These are phyloP conservation scores for Anguilla megastoma DNA, from an alignment of 2,797 vertebrate species.

Conservation along the genomic window DNA sequence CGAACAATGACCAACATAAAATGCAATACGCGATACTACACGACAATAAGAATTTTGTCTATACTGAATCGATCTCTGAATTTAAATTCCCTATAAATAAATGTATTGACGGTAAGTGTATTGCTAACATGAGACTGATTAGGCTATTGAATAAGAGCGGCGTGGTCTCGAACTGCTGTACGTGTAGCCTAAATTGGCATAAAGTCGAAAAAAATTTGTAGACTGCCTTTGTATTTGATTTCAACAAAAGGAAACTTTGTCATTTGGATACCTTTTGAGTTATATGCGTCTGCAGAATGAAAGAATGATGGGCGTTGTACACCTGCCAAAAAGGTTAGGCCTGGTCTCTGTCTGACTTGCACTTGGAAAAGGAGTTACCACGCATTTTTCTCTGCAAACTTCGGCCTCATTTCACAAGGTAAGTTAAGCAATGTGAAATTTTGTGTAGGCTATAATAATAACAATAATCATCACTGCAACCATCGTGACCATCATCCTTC, in stretches of 20 bases:
- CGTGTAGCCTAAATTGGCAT: not conserved
- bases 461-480: not conserved
- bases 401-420: slow-evolving; percentile 1
- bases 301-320: not conserved
- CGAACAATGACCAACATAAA: slow-evolving; percentile 18
- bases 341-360: not conserved
- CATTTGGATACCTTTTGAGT: not conserved
- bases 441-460: not conserved
- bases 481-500: not conserved
- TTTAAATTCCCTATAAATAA: not conserved
- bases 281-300: not conserved
- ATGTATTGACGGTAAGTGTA: not conserved
- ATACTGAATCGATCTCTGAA: not conserved
- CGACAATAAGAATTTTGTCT: not conserved
- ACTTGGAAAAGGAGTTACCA: not conserved
- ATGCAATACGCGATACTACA: not conserved
- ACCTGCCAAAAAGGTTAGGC: slow-evolving; percentile 19
- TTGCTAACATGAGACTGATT: not conserved
- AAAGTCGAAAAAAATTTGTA: not conserved
- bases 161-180: not conserved
- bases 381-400: not conserved
- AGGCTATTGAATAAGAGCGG: not conserved
- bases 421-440: not conserved
- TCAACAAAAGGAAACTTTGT: not conserved
- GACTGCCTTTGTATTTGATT: not conserved